Conservation (phyloP, 2,113 vertebrate species). For the Atrichornis clamosus region DNA sequence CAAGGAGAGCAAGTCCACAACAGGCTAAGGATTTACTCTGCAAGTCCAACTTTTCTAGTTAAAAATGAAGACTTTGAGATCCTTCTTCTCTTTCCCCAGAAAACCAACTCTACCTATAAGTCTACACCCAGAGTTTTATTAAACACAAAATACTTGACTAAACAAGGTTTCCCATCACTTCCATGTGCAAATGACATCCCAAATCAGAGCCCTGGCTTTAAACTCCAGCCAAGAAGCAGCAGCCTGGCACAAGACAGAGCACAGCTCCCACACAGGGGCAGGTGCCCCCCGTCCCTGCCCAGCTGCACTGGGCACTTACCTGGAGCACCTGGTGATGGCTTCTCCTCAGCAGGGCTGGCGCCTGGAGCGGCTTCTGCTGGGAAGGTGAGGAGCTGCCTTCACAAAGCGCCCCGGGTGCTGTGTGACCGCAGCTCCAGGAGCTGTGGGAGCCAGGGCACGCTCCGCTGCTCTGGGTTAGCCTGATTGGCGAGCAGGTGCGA, state of each 20-base stretch:
- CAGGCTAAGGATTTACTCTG: not conserved
- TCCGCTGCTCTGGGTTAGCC: fast-evolving
- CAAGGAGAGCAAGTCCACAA: not conserved
- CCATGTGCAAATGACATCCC: fast-evolving
- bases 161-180: not conserved
- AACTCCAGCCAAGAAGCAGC: fast-evolving
- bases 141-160: not conserved
- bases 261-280: fast-evolving
- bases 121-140: not conserved
- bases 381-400: fast-evolving
- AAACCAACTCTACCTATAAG: fast-evolving
- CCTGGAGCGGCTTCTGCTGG: fast-evolving
- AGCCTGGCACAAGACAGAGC: fast-evolving
- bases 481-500: fast-evolving
- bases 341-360: not conserved
- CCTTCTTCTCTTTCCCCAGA: not conserved
- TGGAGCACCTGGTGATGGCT: fast-evolving
- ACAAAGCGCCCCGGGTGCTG: fast-evolving
- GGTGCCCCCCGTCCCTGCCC: fast-evolving
- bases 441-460: fast-evolving
- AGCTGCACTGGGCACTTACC: fast-evolving
- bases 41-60: fast-evolving
- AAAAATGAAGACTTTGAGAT: not conserved
- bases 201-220: not conserved
- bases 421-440: fast-evolving